A percentile compares a stretch with the other conserved stretches of the same genome.
These are phyloP conservation scores for Herminia tarsipennalis DNA, from an alignment of 2,888 invertebrate genomes.

Conservation along the genomic window DNA sequence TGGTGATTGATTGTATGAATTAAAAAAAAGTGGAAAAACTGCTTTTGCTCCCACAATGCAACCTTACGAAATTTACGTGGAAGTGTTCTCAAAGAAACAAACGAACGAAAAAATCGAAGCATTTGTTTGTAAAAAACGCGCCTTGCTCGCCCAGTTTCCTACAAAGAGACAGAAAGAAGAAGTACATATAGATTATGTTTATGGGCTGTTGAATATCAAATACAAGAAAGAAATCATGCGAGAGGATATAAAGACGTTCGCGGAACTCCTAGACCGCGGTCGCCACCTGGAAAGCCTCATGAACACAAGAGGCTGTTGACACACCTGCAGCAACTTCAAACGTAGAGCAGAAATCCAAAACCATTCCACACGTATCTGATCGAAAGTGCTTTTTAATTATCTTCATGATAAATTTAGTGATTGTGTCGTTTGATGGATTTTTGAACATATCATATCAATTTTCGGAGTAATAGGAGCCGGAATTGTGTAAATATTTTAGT, in stretches of 20 bases:
- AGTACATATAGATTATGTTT: background rate
- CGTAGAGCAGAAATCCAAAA: no score
- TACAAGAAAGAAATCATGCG: background rate
- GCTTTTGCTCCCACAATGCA: background rate
- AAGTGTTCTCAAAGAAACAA: background rate
- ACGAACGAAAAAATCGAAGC: background rate
- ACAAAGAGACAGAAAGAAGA: background rate
- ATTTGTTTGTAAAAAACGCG: background rate
- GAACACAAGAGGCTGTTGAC: no score
- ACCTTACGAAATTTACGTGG: background rate
- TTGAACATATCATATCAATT: no score
- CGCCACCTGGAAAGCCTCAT: background rate
- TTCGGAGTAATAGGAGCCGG: no score
- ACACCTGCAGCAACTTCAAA: no score
- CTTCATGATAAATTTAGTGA: no score
- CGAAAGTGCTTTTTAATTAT: no score
- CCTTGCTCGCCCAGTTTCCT: background rate
- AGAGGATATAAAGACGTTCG: background rate
- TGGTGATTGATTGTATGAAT: no score
- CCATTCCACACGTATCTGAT: no score
- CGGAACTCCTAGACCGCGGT: background rate
- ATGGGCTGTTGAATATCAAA: background rate
- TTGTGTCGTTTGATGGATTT: no score
- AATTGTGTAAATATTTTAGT: no score
- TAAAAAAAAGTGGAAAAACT: background rate